These are phyloP conservation scores for Eurypyga helias DNA, from an alignment of 2,113 vertebrate species.

Conservation along the genomic window DNA sequence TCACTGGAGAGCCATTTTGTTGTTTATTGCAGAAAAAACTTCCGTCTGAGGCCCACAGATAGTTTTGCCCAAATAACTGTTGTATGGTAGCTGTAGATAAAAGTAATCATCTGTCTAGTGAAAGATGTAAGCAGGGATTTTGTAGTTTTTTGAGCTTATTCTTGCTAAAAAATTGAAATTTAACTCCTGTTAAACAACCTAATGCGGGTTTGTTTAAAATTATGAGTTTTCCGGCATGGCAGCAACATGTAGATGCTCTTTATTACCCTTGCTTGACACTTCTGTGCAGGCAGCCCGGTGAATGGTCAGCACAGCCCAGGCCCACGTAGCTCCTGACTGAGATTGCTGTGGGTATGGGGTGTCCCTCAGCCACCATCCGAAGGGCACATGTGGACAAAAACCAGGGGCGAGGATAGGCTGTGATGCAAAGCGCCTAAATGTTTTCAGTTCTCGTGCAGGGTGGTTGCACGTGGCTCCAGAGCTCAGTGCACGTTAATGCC, in stretches of 20 bases:
- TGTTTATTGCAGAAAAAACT: conserved; percentile 37
- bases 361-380: neutral
- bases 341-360: neutral
- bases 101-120: conserved; percentile 26
- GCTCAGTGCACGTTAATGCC: neutral
- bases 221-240: neutral
- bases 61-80: conserved; percentile 25
- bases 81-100: conserved; percentile 28
- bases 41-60: neutral
- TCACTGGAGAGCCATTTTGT: conserved; percentile 11
- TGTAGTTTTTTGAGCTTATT: neutral
- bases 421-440: neutral
- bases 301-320: neutral
- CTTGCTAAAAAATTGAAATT: neutral
- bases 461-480: neutral
- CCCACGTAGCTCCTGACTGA: neutral
- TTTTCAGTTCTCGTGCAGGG: neutral
- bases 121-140: neutral
- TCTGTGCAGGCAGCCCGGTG: neutral
- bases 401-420: neutral
- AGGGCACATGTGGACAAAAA: neutral
- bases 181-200: neutral
- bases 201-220: neutral
- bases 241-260: neutral
- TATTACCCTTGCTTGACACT: neutral